Conservation (phyloP, 2,888 invertebrate genomes). For the Odontocerum albicorne region DNA sequence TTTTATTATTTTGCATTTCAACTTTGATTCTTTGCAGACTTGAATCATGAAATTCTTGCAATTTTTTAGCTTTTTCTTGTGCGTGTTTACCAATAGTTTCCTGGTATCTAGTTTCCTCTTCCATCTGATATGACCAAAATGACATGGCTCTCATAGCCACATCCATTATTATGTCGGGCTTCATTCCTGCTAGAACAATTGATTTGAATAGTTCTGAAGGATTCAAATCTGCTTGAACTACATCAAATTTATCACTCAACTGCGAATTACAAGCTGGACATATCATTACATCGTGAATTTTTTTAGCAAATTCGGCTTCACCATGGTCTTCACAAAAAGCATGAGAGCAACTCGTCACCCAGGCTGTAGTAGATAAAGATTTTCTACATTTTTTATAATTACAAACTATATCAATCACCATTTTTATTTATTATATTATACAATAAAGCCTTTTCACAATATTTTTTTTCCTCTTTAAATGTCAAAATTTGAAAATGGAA, state of each 20-base stretch:
- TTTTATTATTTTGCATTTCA: slow-evolving; percentile 52
- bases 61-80: slow-evolving; percentile 51
- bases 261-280: slow-evolving; percentile 57
- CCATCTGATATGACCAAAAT: slow-evolving; percentile 58
- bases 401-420: slow-evolving; percentile 53
- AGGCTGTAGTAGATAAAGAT: slow-evolving; percentile 51
- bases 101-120: slow-evolving; percentile 56
- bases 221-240: slow-evolving; percentile 55
- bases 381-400: slow-evolving; percentile 58
- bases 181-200: slow-evolving; percentile 56
- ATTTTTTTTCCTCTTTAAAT: too few relatives aligned
- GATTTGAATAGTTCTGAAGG: slow-evolving; percentile 57
- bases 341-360: slow-evolving; percentile 59
- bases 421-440: slow-evolving; percentile 36
- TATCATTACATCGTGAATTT: slow-evolving; percentile 49
- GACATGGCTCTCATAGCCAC: slow-evolving; percentile 59
- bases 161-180: slow-evolving; percentile 58
- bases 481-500: too few relatives aligned
- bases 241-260: slow-evolving; percentile 55
- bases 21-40: slow-evolving; percentile 54
- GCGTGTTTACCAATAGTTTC: slow-evolving; percentile 53
- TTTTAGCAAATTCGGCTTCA: slow-evolving; percentile 53
- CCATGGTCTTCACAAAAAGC: slow-evolving; percentile 59
- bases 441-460: too few relatives aligned
- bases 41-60: slow-evolving; percentile 52